These are phyloP conservation scores for Psilopogon haemacephalus DNA, from an alignment of 2,113 vertebrate species.

Conservation along the genomic window DNA sequence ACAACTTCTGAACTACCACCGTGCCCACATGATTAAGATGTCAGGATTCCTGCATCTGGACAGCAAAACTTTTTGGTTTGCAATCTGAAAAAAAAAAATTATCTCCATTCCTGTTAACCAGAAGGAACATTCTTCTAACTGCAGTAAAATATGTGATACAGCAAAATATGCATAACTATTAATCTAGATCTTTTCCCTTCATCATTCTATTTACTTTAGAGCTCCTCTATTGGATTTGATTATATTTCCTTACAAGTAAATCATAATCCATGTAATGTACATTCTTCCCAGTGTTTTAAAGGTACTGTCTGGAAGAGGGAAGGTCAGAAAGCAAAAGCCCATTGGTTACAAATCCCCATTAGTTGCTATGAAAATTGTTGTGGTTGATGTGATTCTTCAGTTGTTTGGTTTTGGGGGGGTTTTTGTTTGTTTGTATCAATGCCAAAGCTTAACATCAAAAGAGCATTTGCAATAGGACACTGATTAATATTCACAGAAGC, in stretches of 20 bases:
- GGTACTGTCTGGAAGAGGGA: neutral
- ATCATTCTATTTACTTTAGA: constrained; percentile 30
- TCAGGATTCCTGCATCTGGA: neutral
- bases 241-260: constrained; percentile 41
- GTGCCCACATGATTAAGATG: neutral
- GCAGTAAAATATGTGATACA: neutral
- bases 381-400: no score
- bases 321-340: neutral
- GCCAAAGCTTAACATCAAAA: neutral
- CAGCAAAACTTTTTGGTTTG: neutral
- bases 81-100: neutral
- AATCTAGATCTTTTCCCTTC: constrained; percentile 35
- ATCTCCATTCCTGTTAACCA: neutral
- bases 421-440: neutral
- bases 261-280: constrained; percentile 14
- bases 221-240: constrained; percentile 25
- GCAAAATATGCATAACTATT: constrained; percentile 28
- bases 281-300: constrained; percentile 11
- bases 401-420: no score
- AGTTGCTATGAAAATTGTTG: neutral
- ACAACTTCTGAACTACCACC: no score
- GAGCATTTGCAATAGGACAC: neutral
- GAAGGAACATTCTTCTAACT: neutral
- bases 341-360: neutral
- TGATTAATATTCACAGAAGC: neutral